Evolutionary conservation across 2,888 invertebrate species (phyloP), one percentile per base, ranked within the genome.

Genomic region (Nymphalis urticae): DNA sequence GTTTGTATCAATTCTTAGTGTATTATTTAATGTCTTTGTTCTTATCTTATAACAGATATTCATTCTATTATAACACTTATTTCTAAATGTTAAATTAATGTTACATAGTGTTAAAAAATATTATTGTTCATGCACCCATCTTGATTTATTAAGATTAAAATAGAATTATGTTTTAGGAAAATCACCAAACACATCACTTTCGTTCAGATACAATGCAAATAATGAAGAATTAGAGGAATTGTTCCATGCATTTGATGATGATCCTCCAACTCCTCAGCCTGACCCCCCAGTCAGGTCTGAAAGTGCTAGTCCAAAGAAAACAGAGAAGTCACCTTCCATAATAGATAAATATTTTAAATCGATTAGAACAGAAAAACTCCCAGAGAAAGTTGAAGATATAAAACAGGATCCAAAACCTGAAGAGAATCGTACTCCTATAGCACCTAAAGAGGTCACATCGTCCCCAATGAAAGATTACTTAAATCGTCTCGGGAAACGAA

Each of bases 181-280:
- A 82, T 83, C 92, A 64, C 88, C 90, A 68, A 90, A 85, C 73
- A 83, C 94, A 58, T 88, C 93, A 47, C 85, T 94, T 67, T 93
- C 95, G 9, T 95, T 96, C 77, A 94, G 95, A 79, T 96, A 96
- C 79, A 95, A 95, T 89, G 95, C 96, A n/a, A 95, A 95, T 77
- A 95, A 95, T 80, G 96, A 96, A 78, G 95, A 95, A 83, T 82
- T 96, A 65, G 96, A 96, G 77, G 95, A 96, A 79, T 80, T 96
- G 16, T 95, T 93, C 77, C 93, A 93, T 64, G 93, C 93, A 60
- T 95, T 95, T 79, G 94, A 94, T 51, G 94, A 94, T 80, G 93
- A 93, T 74, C 89, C 87, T 13, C 87, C 90, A 0, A 90, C 93
- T 13, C 92, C 93, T 0, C 93, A 93, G 68, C 80, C 82, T 78